phyloP scores from a whole-genome alignment of 35 echinoderm and acorn worm species.

The Ptychodera flava region DNA sequence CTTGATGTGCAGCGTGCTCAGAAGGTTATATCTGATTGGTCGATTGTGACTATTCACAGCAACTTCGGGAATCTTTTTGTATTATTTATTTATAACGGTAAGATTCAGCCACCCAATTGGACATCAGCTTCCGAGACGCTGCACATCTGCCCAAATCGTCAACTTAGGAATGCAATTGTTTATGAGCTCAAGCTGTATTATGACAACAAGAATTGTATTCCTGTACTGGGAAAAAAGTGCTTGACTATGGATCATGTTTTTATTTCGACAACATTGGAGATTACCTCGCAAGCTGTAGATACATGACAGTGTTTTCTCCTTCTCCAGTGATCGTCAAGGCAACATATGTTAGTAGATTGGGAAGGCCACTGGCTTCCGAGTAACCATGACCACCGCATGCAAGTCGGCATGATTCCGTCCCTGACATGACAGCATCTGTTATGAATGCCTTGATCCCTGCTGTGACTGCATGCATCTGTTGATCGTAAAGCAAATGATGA shows the following conservation, averaged over 20 bases:
- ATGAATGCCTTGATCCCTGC: conserved; percentile 91
- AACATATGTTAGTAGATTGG: conserved; percentile 36
- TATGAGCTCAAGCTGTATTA: neutral
- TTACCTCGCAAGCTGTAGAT: conserved; percentile 76
- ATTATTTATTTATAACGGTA: neutral
- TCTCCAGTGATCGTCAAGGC: conserved; percentile 57
- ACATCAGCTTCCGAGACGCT: neutral
- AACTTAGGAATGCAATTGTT: too few relatives aligned
- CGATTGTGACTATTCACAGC: too few relatives aligned
- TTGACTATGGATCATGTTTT: too few relatives aligned
- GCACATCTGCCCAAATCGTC: neutral
- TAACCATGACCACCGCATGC: conserved; percentile 89
- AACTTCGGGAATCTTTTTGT: too few relatives aligned
- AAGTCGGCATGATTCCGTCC: conserved; percentile 57
- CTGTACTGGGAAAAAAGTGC: too few relatives aligned
- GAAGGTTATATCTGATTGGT: too few relatives aligned
- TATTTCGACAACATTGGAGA: neutral
- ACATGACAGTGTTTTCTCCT: conserved; percentile 74
- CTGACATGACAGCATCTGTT: conserved; percentile 20
- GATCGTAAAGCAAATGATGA: too few relatives aligned
- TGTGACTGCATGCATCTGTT: conserved; percentile 79
- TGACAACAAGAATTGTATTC: neutral
- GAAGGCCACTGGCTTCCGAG: conserved; percentile 57
- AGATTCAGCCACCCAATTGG: neutral
- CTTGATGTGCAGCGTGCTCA: too few relatives aligned